These are phyloP conservation scores for Caenorhabditis virilis DNA, from an alignment of 2,888 invertebrate genomes.

Conservation along the genomic window DNA sequence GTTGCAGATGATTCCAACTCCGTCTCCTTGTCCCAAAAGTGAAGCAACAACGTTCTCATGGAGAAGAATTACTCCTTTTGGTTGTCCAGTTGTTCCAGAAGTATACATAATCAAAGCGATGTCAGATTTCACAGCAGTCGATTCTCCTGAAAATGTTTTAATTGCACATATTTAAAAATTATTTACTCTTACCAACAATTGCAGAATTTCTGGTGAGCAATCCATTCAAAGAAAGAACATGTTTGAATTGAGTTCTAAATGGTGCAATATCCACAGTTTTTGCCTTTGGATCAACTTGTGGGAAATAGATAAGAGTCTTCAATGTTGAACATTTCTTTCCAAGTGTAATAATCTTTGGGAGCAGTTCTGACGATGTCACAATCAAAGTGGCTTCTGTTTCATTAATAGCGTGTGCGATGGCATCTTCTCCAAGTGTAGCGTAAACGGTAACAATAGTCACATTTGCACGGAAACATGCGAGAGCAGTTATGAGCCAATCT, in stretches of 20 bases:
- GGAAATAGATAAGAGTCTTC: slow-evolving; percentile 59
- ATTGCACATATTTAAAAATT: background rate
- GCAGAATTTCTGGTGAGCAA: slow-evolving; percentile 41
- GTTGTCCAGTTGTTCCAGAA: slow-evolving; percentile 80
- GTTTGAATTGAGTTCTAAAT: slow-evolving; percentile 49
- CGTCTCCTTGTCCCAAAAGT: slow-evolving; percentile 69
- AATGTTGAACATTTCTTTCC: slow-evolving; percentile 51
- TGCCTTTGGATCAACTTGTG: slow-evolving; percentile 40
- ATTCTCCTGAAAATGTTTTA: slow-evolving; percentile 30
- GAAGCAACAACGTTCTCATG: slow-evolving; percentile 71
- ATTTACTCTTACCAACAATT: slow-evolving; percentile 25
- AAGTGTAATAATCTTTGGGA: slow-evolving; percentile 79
- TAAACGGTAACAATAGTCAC: slow-evolving; percentile 91
- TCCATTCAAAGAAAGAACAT: slow-evolving; percentile 51
- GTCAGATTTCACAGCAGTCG: slow-evolving; percentile 43
- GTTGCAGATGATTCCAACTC: slow-evolving; percentile 62
- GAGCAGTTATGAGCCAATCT: slow-evolving; percentile 96
- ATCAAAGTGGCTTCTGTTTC: slow-evolving; percentile 92
- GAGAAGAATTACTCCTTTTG: slow-evolving; percentile 69
- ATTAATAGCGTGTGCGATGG: slow-evolving; percentile 91
- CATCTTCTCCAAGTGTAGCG: slow-evolving; percentile 92
- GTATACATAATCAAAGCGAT: slow-evolving; percentile 96
- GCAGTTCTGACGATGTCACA: slow-evolving; percentile 86
- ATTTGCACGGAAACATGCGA: slow-evolving; percentile 92
- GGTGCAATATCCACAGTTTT: slow-evolving; percentile 22